phyloP scores from a whole-genome alignment of 2,888 invertebrate genomes.

The Eucriotettix oculatus region DNA sequence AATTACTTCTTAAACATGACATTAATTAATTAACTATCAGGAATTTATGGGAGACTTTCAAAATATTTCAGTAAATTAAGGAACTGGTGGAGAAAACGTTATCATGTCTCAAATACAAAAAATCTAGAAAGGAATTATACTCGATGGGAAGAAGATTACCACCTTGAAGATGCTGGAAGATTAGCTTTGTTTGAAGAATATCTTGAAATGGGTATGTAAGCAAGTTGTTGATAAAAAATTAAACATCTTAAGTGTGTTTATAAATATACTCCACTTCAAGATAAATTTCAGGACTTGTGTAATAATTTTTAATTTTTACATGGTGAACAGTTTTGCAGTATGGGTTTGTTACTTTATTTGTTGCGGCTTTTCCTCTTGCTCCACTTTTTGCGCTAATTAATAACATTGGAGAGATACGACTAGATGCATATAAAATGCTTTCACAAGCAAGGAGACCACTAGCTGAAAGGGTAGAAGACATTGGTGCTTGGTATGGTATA shows the following conservation, averaged over 20 bases:
- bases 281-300: background rate
- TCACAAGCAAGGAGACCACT: constrained; percentile 78
- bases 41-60: background rate
- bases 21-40: too few species aligned
- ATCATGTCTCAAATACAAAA: constrained; percentile 54
- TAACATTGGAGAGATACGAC: constrained; percentile 84
- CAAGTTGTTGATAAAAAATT: background rate
- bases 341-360: constrained; percentile 93
- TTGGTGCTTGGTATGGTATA: constrained; percentile 87
- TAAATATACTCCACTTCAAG: background rate
- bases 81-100: constrained; percentile 78
- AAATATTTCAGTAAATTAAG: constrained; percentile 48
- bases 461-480: constrained; percentile 79
- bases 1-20: background rate
- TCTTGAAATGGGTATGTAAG: constrained; percentile 81
- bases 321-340: constrained; percentile 70
- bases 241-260: background rate
- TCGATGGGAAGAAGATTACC: constrained; percentile 89
- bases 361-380: constrained; percentile 91
- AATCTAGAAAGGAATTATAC: constrained; percentile 56
- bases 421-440: constrained; percentile 97
- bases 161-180: constrained; percentile 74
- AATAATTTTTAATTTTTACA: constrained; percentile 11
- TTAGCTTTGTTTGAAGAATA: constrained; percentile 92
- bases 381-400: constrained; percentile 89